Conservation (phyloP, 2,113 vertebrate species). For the Phoxinus phoxinus region DNA sequence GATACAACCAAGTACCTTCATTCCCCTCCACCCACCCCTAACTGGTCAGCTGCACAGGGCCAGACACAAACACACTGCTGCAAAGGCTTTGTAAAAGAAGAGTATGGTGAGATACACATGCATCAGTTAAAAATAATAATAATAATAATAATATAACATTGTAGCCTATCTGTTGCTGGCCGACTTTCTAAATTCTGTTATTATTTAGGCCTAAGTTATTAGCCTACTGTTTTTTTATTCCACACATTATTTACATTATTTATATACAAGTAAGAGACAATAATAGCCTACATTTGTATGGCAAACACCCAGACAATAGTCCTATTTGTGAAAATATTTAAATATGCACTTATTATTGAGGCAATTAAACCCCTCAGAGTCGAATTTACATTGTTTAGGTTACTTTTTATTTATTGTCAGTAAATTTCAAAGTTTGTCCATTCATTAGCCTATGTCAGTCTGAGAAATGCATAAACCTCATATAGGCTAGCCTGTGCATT, state of each 20-base stretch:
- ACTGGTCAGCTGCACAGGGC: constrained; percentile 48
- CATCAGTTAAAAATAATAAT: not conserved
- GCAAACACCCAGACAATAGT: not conserved
- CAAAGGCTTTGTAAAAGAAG: constrained; percentile 9
- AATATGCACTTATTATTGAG: not conserved
- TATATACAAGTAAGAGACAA: not conserved
- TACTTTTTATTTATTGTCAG: not conserved
- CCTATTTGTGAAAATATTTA: too few relatives aligned
- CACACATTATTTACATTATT: not conserved
- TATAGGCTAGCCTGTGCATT: too few relatives aligned
- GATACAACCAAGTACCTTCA: constrained; percentile 81
- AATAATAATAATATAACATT: not conserved
- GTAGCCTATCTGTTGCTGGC: not conserved
- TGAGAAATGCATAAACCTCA: not conserved
- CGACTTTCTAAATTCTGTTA: not conserved
- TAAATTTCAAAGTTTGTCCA: not conserved
- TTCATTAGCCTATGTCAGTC: not conserved
- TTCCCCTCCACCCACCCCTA: constrained; percentile 71
- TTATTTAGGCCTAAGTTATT: not conserved
- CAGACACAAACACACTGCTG: constrained; percentile 40
- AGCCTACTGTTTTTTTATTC: not conserved
- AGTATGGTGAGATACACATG: constrained; percentile 1
- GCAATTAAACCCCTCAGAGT: not conserved
- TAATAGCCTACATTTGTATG: not conserved
- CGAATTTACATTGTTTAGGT: not conserved